Evolutionary conservation across 1,140 invertebrate species (phyloP).

Genomic region (Reticulitermes speratus): DNA sequence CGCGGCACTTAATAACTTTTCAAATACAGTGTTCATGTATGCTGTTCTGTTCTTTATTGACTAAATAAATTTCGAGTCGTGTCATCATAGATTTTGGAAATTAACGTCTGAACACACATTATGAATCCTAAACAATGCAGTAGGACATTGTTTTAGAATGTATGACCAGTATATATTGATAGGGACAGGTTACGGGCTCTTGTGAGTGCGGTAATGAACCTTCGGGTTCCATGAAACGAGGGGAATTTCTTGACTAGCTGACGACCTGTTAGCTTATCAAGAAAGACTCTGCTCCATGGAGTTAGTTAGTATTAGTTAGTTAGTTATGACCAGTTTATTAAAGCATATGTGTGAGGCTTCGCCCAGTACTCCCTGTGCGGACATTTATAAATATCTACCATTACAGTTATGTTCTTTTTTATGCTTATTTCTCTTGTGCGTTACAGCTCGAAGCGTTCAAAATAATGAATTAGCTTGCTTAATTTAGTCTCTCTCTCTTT

Average conservation of each 20-base stretch:
- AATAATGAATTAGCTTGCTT: conserved; percentile 31
- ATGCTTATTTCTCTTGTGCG: neutral
- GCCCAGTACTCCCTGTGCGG: neutral
- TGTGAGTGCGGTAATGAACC: no score
- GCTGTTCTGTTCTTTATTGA: neutral
- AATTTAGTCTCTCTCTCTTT: conserved; percentile 21
- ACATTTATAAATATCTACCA: neutral
- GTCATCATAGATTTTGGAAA: neutral
- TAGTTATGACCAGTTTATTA: neutral
- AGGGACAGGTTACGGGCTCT: no score
- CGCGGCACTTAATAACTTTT: neutral
- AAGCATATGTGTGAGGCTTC: neutral
- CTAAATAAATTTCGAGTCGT: neutral
- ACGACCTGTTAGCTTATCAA: no score
- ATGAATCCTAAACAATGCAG: neutral
- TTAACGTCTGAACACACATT: neutral
- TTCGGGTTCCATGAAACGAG: no score
- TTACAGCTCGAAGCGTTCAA: neutral
- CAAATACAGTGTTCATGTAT: neutral
- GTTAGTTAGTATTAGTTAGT: no score
- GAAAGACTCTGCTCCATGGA: no score
- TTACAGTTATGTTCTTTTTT: neutral
- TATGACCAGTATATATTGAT: neutral
- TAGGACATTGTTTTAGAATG: neutral
- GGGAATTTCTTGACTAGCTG: no score